Percentiles rank a stretch among this genome's conserved stretches.
Conservation (phyloP, 2,113 vertebrate genomes). For the Oryzias curvinotus region DNA sequence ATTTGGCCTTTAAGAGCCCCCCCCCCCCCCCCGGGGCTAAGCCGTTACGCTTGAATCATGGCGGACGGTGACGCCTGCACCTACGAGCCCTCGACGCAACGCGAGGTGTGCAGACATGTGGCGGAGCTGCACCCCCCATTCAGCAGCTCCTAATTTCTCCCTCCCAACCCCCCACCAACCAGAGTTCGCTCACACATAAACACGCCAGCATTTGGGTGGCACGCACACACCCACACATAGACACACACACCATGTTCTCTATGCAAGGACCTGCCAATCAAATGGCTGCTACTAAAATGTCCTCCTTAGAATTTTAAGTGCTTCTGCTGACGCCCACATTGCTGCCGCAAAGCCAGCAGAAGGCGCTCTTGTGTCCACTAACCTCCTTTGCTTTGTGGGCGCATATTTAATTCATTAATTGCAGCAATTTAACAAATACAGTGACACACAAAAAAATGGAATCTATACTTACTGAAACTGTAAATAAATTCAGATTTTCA, state of each 20-base stretch:
- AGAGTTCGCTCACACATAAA: neutral
- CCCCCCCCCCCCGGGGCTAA: no score
- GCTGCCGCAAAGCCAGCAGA: neutral
- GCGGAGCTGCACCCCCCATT: slow-evolving; percentile 61
- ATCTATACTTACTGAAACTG: no score
- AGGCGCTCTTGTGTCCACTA: no score
- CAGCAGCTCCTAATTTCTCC: slow-evolving; percentile 49
- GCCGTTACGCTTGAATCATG: no score
- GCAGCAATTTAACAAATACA: no score
- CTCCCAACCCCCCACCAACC: slow-evolving; percentile 46
- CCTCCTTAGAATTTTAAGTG: slow-evolving; percentile 41
- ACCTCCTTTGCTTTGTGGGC: no score
- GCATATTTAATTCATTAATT: no score
- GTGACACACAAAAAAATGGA: no score
- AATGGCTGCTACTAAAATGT: slow-evolving; percentile 70
- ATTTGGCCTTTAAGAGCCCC: no score
- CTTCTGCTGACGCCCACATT: slow-evolving; percentile 3
- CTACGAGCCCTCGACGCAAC: slow-evolving; percentile 8
- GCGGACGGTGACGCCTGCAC: neutral
- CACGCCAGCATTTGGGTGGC: no score
- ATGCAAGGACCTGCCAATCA: slow-evolving; percentile 71
- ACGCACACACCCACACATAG: slow-evolving; percentile 22
- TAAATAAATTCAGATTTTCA: no score
- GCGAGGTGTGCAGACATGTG: slow-evolving; percentile 71
- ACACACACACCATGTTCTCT: slow-evolving; percentile 64